These are phyloP conservation scores for Solea senegalensis DNA, from an alignment of 2,113 vertebrate genomes.

Conservation along the genomic window DNA sequence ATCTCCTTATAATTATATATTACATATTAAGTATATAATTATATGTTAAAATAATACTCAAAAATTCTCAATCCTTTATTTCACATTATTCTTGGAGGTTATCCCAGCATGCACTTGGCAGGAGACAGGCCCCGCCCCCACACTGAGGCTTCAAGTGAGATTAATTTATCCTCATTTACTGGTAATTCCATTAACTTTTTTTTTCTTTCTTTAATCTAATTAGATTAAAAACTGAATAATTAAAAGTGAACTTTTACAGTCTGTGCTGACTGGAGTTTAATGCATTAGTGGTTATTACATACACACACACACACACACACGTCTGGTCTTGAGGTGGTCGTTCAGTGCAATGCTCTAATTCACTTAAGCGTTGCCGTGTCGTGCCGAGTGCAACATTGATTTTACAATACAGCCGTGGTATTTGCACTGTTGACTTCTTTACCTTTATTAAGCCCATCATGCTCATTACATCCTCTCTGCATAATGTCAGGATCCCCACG, in stretches of 20 bases:
- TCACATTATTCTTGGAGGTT: background rate
- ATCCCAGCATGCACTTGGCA: constrained; percentile 1
- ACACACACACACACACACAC: background rate
- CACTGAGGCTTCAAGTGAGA: background rate
- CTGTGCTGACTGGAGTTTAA: constrained; percentile 3
- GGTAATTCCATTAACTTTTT: constrained; percentile 12
- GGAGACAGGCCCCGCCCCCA: background rate
- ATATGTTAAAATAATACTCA: too few species aligned
- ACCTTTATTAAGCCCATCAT: constrained; percentile 44
- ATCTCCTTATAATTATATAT: too few species aligned
- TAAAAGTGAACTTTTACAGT: constrained; percentile 31
- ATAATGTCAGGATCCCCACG: constrained; percentile 27
- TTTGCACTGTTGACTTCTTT: constrained; percentile 52
- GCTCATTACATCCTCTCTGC: constrained; percentile 43
- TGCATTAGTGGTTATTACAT: constrained; percentile 20
- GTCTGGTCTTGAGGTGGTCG: constrained; percentile 1
- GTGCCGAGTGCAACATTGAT: constrained; percentile 45
- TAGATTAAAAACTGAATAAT: constrained; percentile 47
- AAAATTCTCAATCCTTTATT: background rate
- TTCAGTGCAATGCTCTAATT: constrained; percentile 39
- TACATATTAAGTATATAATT: too few species aligned
- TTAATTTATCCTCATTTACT: constrained; percentile 3
- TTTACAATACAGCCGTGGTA: constrained; percentile 28
- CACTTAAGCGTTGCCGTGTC: constrained; percentile 32
- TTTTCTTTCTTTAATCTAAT: constrained; percentile 13